Evolutionary conservation across 2,113 vertebrate species (phyloP), one percentile per base, ranked within the genome.

Genomic region (Piaya cayana): DNA sequence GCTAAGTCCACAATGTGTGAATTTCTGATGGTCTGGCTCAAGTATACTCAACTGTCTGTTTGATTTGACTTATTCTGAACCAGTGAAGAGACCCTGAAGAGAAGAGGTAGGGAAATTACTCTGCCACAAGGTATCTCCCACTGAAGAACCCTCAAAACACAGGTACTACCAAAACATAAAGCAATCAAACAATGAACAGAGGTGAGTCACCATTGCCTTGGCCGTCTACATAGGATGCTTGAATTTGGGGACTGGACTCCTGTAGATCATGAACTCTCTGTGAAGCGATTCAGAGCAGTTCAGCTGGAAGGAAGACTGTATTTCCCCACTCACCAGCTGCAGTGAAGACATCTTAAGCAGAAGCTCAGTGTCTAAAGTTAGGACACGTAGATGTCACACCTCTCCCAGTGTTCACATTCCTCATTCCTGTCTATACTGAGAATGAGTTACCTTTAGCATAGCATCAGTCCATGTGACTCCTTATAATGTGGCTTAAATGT

Each of bases 361-460:
- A 52, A 82, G 32, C 17, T 27, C 42, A 20, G 5, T 23, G 27
- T 75, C 47, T 60, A 21, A 37, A 53, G 19, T 9, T 13, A 45
- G 37, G 37, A 45, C 36, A 43, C 19, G 52, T 13, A 45, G n/a
- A 25, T 53, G 19, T 37, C 37, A 68, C 10, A 45, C 8, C 19
- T 68, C 47, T 53, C n/a, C 32, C 47, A 59, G 25, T 13, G 49
- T 39, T 36, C 43, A 39, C 25, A 5, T 47, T 0, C 1, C 27
- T 60, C 43, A 19, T 45, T 34, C 36, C 27, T 52, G 8, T 22
- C 45, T 47, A 8, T 17, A n/a, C 37, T 2, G 32, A 71, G 18
- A 15, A n/a, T 0, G 4, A 58, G 36, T 36, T 13, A 64, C 0
- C 1, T 50, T 79, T 36, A 59, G 16, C 23, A 21, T 8, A 25